Conservation (phyloP, 35 echinoderm and acorn worm genomes). For the Apostichopus californicus region DNA sequence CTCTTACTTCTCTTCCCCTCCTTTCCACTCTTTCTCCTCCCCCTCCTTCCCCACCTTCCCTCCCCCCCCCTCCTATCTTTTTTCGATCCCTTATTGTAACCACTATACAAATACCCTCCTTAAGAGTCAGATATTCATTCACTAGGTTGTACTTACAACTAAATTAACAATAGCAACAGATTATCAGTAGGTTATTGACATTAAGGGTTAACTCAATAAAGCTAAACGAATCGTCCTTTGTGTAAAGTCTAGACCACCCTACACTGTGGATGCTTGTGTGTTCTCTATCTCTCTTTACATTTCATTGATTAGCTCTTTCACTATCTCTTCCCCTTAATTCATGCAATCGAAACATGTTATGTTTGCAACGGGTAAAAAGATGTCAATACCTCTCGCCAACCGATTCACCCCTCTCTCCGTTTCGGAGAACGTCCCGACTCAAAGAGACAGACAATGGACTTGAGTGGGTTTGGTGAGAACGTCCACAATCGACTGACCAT, state of each 20-base stretch:
- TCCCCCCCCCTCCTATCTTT: too few relatives aligned
- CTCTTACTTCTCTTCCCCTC: too few relatives aligned
- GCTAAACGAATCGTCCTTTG: neutral
- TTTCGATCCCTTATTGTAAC: too few relatives aligned
- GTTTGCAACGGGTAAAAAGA: conserved; percentile 11
- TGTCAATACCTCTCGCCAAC: conserved; percentile 1
- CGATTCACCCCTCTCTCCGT: neutral
- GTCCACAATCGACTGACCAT: conserved; percentile 13
- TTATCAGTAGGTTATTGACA: conserved; percentile 28
- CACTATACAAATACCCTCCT: too few relatives aligned
- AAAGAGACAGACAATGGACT: neutral
- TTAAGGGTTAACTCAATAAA: conserved; percentile 26
- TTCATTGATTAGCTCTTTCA: conserved; percentile 33
- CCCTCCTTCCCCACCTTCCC: too few relatives aligned
- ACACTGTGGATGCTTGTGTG: neutral
- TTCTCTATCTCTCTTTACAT: neutral
- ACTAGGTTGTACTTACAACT: neutral
- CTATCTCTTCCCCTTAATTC: neutral
- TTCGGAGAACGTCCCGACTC: too few relatives aligned
- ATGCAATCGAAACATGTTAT: conserved; percentile 35
- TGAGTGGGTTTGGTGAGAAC: neutral
- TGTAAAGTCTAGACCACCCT: neutral
- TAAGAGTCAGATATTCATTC: too few relatives aligned
- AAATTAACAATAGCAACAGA: conserved; percentile 41
- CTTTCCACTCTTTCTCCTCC: too few relatives aligned